Evolutionary conservation across 2,113 vertebrate genomes (phyloP), one percentile per base, ranked within the genome.

Genomic region (Psilopogon haemacephalus): DNA sequence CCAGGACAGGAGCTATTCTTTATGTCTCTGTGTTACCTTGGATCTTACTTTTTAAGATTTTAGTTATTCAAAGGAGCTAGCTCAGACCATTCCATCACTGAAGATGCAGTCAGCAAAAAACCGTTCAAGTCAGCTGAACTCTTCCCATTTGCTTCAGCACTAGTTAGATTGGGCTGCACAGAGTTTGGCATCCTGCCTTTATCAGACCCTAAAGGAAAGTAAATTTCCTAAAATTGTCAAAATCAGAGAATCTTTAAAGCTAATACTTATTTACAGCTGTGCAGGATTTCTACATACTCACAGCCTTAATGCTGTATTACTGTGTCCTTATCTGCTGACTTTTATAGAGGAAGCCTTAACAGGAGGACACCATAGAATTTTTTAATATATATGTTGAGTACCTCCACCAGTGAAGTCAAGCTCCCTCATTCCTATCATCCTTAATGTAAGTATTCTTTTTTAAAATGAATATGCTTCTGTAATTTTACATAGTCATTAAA

Each of bases 401-500:
- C 18, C 38, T 89, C 38, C 27, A 64, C 17, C 76, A 26, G 42
- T 59, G 40, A 65, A 67, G 28, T 55, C 28, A 33, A 70, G 27
- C 11, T 63, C 13, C 52, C 3, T 86, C 18, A 8, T 63, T 77
- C 44, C 54, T 16, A 1, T 46, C 62, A 82, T 78, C 52, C 14
- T 44, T 44, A 26, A 27, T 46, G 19, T 5, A 64, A 64, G 10
- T 59, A 60, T 28, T 48, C 30, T 46, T 30, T 6, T 1, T 26
- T 69, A 40, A 63, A 48, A 40, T 20, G 60, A 59, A 14, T 8
- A 18, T 37, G 37, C 33, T 42, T 83, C 32, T 63, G 28, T 68
- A 42, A 26, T 72, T 60, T 11, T 59, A 1, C 0, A 0, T 72
- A 60, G 72, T 35, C 12, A 11, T 4, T 0, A 60, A 72, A 87